Conservation (phyloP, 2,888 invertebrate genomes). For the Gymnoscelis rufifasciata region DNA sequence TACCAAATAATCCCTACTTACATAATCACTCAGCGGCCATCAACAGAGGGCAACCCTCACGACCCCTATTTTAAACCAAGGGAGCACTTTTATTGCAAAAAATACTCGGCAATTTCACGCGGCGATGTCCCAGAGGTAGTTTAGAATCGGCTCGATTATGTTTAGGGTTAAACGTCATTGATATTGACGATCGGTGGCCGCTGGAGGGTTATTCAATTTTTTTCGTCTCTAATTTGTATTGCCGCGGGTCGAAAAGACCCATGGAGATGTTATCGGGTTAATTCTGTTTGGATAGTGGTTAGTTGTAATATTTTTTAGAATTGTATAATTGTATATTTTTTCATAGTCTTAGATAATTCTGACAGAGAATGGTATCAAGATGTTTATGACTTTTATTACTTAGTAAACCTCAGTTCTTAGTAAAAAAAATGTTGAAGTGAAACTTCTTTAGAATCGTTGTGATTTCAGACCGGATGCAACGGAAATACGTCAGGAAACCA, state of each 20-base stretch:
- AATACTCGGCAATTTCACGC: constrained; percentile 65
- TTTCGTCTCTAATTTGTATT: constrained; percentile 70
- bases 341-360: too few relatives aligned
- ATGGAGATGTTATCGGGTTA: constrained; percentile 33
- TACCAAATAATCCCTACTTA: constrained; percentile 44
- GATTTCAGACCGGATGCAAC: too few relatives aligned
- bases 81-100: constrained; percentile 39
- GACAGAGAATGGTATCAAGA: too few relatives aligned
- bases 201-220: constrained; percentile 70
- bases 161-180: constrained; percentile 79
- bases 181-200: constrained; percentile 70
- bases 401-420: too few relatives aligned
- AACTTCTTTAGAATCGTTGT: too few relatives aligned
- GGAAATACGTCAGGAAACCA: too few relatives aligned
- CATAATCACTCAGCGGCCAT: constrained; percentile 45
- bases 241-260: constrained; percentile 37
- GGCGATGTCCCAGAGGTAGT: constrained; percentile 74
- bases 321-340: not conserved
- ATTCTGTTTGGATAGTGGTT: constrained; percentile 14
- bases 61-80: constrained; percentile 61
- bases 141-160: constrained; percentile 76
- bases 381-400: too few relatives aligned
- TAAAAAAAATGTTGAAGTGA: too few relatives aligned
- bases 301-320: not conserved
- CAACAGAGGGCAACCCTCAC: constrained; percentile 51